A percentile compares a stretch with the other conserved stretches of the same genome.
Conservation (phyloP, 2,888 invertebrate species). For the Pandemis heparana region DNA sequence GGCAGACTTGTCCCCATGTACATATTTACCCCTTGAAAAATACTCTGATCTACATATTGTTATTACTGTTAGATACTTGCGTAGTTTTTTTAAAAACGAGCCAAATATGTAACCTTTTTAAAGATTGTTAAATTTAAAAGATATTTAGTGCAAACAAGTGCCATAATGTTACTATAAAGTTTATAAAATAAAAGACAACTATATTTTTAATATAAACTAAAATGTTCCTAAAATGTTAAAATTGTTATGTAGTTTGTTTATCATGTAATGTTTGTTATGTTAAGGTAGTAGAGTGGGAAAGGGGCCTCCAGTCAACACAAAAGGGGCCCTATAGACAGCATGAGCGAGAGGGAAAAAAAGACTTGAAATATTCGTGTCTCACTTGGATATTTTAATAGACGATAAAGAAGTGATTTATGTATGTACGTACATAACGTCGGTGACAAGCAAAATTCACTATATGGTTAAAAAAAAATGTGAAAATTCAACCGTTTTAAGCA, state of each 20-base stretch:
- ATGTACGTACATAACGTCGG: too few relatives aligned
- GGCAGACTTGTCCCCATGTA: too few relatives aligned
- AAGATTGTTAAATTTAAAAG: background rate
- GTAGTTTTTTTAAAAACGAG: background rate
- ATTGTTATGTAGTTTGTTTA: background rate
- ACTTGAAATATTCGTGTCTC: too few relatives aligned
- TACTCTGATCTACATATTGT: too few relatives aligned
- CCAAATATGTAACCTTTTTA: background rate
- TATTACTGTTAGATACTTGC: too few relatives aligned
- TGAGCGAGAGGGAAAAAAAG: too few relatives aligned
- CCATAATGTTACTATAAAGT: background rate
- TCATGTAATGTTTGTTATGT: background rate
- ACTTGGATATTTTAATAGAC: too few relatives aligned
- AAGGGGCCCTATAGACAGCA: background rate
- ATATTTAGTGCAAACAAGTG: background rate
- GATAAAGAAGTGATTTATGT: too few relatives aligned
- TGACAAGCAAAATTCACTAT: too few relatives aligned
- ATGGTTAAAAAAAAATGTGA: too few relatives aligned
- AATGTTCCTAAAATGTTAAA: conserved; percentile 1
- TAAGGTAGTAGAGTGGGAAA: background rate
- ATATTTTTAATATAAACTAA: background rate
- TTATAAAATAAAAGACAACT: background rate
- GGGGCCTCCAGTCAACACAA: background rate
- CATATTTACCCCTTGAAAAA: too few relatives aligned
- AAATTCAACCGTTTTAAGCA: too few relatives aligned